These are phyloP conservation scores for Diarsia brunnea DNA, from an alignment of 2,888 invertebrate genomes.

Conservation along the genomic window DNA sequence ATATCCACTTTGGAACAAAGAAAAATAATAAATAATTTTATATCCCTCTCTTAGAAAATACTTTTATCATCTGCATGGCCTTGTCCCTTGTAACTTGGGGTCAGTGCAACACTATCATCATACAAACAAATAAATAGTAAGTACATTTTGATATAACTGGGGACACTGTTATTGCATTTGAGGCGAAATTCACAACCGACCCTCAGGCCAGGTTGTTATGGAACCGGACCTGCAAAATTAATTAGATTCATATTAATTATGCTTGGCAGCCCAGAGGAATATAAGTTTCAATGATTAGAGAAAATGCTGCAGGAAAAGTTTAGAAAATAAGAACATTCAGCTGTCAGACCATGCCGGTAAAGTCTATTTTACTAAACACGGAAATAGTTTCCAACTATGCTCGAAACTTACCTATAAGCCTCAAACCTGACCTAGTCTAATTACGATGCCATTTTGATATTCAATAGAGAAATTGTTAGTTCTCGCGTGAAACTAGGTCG, in stretches of 20 bases:
- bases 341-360: neutral
- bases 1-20: neutral
- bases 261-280: neutral
- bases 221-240: neutral
- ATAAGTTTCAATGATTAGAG: neutral
- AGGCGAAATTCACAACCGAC: too few species aligned
- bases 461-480: conserved; percentile 37
- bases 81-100: too few species aligned
- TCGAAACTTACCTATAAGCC: neutral
- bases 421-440: conserved; percentile 16
- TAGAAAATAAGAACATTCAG: neutral
- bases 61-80: too few species aligned
- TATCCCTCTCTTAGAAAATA: neutral
- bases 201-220: too few species aligned
- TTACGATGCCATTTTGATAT: conserved; percentile 27
- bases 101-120: too few species aligned
- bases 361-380: neutral
- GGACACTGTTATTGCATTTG: too few species aligned
- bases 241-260: neutral
- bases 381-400: neutral
- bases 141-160: too few species aligned
- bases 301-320: neutral
- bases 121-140: too few species aligned
- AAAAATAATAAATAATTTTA: neutral
- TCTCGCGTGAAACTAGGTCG: conserved; percentile 33